phyloP scores from a whole-genome alignment of 2,888 invertebrate species.

The Agriopis leucophaearia region DNA sequence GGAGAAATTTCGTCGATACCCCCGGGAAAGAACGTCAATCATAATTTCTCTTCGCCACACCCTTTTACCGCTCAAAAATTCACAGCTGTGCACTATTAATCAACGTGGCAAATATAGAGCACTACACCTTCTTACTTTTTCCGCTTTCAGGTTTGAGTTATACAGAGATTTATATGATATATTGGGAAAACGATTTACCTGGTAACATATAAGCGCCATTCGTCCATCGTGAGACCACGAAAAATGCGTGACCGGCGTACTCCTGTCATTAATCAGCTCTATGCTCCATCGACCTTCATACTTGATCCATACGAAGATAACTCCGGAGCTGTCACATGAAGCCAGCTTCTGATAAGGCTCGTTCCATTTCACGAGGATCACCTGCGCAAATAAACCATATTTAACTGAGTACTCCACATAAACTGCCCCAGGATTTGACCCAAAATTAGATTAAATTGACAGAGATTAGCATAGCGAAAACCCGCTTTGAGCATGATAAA shows the following conservation, averaged over 20 bases:
- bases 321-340: constrained; percentile 98
- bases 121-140: constrained; percentile 9
- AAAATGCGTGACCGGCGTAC: constrained; percentile 98
- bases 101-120: constrained; percentile 25
- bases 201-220: constrained; percentile 99
- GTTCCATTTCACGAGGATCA: constrained; percentile 98
- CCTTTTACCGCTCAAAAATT: constrained; percentile 35
- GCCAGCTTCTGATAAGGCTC: constrained; percentile 99
- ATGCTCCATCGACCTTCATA: constrained; percentile 99
- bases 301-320: constrained; percentile 99
- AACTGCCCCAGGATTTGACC: constrained; percentile 20
- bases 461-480: constrained; percentile 27
- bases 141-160: not conserved
- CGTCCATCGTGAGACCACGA: constrained; percentile 99
- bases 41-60: constrained; percentile 38
- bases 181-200: constrained; percentile 83
- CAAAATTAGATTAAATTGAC: constrained; percentile 29
- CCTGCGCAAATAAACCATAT: constrained; percentile 81
- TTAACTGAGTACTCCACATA: constrained; percentile 5
- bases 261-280: constrained; percentile 99
- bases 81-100: constrained; percentile 38
- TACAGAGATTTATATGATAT: constrained; percentile 13
- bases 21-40: constrained; percentile 35
- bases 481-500: constrained; percentile 25
- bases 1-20: constrained; percentile 31